Conservation (phyloP, 2,888 invertebrate genomes). For the Mechanitis mazaeus region DNA sequence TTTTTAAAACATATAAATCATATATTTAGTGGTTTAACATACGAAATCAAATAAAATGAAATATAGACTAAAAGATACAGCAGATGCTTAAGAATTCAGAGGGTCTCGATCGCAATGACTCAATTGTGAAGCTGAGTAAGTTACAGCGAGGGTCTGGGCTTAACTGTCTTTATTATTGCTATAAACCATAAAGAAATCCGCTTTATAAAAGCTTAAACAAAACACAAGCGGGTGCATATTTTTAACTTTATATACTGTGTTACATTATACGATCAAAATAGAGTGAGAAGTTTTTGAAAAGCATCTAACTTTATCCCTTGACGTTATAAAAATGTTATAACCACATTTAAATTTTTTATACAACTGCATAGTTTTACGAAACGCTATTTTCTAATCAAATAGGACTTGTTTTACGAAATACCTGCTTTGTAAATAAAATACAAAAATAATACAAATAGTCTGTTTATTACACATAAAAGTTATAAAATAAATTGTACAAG, state of each 20-base stretch:
- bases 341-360: too few relatives aligned
- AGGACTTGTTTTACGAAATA: too few relatives aligned
- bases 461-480: too few relatives aligned
- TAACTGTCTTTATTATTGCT: constrained; percentile 68
- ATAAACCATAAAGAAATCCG: constrained; percentile 67
- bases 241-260: constrained; percentile 58
- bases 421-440: too few relatives aligned
- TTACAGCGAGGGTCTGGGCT: constrained; percentile 53
- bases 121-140: constrained; percentile 56
- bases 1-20: too few relatives aligned
- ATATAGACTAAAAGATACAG: constrained; percentile 43
- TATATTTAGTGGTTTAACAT: too few relatives aligned
- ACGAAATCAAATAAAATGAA: too few relatives aligned
- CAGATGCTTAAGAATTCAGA: constrained; percentile 42
- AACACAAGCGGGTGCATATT: constrained; percentile 57
- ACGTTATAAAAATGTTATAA: too few relatives aligned
- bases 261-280: constrained; percentile 50
- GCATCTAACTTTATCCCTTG: constrained; percentile 25
- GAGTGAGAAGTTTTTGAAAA: constrained; percentile 43
- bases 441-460: too few relatives aligned
- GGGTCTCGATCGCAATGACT: constrained; percentile 47
- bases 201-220: constrained; percentile 65
- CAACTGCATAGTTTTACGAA: too few relatives aligned
- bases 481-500: too few relatives aligned
- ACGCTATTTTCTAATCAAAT: too few relatives aligned